These are phyloP conservation scores for Spodoptera picta DNA, from an alignment of 2,888 invertebrate genomes.

Conservation along the genomic window DNA sequence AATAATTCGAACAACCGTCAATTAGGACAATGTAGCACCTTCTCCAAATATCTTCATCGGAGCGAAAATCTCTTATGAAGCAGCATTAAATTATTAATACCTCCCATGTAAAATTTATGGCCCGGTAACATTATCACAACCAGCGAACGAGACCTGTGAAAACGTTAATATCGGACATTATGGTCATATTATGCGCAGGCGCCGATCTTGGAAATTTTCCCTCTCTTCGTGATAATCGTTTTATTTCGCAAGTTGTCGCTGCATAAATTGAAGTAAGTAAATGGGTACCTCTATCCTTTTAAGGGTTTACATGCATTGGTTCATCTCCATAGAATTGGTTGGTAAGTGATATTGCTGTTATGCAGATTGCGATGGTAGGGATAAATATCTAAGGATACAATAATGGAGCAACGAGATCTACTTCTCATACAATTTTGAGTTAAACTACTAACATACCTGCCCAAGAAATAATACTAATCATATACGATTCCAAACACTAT, in stretches of 20 bases:
- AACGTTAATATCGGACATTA: slow-evolving; percentile 56
- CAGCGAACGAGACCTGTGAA: slow-evolving; percentile 33
- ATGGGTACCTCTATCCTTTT: slow-evolving; percentile 12
- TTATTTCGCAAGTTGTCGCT: slow-evolving; percentile 62
- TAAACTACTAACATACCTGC: too few species aligned
- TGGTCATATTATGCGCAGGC: slow-evolving; percentile 48
- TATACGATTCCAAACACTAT: too few species aligned
- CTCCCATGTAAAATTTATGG: slow-evolving; percentile 42
- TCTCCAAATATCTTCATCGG: slow-evolving; percentile 28
- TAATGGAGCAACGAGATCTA: background rate
- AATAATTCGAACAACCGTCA: too few species aligned
- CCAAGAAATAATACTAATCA: too few species aligned
- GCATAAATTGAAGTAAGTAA: slow-evolving; percentile 59
- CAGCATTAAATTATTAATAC: slow-evolving; percentile 39
- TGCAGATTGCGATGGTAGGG: background rate
- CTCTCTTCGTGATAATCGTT: slow-evolving; percentile 54
- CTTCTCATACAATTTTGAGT: too few species aligned
- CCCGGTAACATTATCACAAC: slow-evolving; percentile 24
- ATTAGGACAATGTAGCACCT: too few species aligned
- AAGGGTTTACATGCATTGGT: slow-evolving; percentile 12
- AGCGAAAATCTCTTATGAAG: slow-evolving; percentile 7
- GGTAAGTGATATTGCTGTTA: slow-evolving; percentile 14
- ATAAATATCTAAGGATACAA: too few species aligned
- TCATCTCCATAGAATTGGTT: slow-evolving; percentile 2
- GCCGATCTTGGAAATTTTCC: slow-evolving; percentile 45